A percentile compares a stretch with the other conserved stretches of the same genome.
Evolutionary conservation across 2,797 vertebrate genomes (phyloP).

Genomic region (Pelobates cultripes): DNA sequence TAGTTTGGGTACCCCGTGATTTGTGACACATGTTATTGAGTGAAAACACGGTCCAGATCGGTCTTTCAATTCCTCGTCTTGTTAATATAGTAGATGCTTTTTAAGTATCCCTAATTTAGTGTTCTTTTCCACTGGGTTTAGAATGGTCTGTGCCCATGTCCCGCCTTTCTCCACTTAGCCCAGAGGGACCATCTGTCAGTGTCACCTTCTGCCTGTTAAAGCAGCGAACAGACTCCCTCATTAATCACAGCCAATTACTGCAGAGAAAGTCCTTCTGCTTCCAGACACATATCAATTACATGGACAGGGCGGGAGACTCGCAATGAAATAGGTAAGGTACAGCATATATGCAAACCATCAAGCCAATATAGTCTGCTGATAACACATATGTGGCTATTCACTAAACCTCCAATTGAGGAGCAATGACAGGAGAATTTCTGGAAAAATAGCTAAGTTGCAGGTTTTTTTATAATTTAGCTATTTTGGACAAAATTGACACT

Average conservation of each 20-base stretch:
- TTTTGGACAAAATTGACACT: too few relatives aligned
- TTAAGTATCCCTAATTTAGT: conserved; percentile 12
- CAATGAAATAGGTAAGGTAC: conserved; percentile 1
- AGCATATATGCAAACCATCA: neutral
- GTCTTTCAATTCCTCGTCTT: neutral
- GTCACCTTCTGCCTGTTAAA: conserved; percentile 46
- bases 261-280: conserved; percentile 21
- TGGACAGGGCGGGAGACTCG: conserved; percentile 1
- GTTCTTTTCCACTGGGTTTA: neutral
- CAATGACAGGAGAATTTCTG: too few relatives aligned
- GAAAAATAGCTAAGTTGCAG: too few relatives aligned
- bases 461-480: too few relatives aligned
- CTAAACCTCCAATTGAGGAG: too few relatives aligned
- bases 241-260: conserved; percentile 52
- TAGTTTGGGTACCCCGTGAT: neutral
- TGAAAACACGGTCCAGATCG: neutral
- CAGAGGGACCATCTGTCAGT: conserved; percentile 49
- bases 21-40: neutral
- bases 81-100: neutral
- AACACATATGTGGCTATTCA: neutral
- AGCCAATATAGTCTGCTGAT: neutral
- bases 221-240: conserved; percentile 26
- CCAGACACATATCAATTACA: conserved; percentile 20
- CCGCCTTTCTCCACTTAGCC: conserved; percentile 14
- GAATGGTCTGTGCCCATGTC: neutral